Evolutionary conservation across 2,888 invertebrate species (phyloP), one percentile per base, ranked within the genome.

Genomic region (Caenorhabditis imperialis): DNA sequence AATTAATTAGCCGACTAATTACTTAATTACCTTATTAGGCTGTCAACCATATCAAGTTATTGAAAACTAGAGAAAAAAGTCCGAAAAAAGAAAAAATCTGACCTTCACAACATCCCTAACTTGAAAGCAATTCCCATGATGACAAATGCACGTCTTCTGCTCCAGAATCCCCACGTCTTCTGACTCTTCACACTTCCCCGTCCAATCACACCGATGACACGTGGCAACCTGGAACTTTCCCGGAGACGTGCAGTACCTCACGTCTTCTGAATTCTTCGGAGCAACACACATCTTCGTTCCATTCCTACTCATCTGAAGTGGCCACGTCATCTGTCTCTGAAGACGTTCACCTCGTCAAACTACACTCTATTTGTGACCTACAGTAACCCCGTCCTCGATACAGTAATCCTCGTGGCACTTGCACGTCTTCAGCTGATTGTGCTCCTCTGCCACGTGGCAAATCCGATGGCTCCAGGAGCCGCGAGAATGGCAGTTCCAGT

Each of bases 401-500:
- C 78, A 78, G 16, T 58, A 42, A 7, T 54, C 57, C 8, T 65
- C 75, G 22, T 65, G 48, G 42, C 78, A 78, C 23, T 67, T 50
- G 23, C 75, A 75, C 0, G 75, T 54, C 20, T 62, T 63, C 22
- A 70, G n/a, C 7, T 40, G 51, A 37, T 57, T 51, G 35, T 50
- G n/a, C 2, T 54, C 62, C 30, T 57, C 53, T 23, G 27, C n/a
- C 44, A 67, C 55, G 38, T 69, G 51, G 33, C 63, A 70, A 12
- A 62, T 60, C 23, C 54, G 44, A 42, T 55, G 63, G 12, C 1
- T 48, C 79, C 81, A 81, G 22, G 70, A 54, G 0, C 25, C 20
- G 3, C 20, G 44, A 8, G 61, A 72, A 45, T 75, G 69, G 42
- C 81, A 81, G 44, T 79, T 76, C 79, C 79, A 81, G 38, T 37